These are phyloP conservation scores for Chelonia mydas DNA, from an alignment of 2,797 vertebrate species.

Conservation along the genomic window DNA sequence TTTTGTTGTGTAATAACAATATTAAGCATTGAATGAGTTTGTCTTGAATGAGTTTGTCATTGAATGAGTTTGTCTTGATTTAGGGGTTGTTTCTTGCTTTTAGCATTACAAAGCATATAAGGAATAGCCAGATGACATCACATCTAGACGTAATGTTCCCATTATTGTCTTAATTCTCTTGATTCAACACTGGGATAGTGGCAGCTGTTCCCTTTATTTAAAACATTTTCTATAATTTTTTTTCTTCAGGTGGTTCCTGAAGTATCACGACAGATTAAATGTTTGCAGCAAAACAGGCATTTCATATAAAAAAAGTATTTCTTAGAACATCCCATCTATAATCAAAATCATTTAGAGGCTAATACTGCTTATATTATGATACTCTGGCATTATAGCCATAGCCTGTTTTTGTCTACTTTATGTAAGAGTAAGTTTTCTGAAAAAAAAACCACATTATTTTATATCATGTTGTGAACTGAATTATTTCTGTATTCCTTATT, in stretches of 20 bases:
- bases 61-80: background rate
- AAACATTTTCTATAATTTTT: background rate
- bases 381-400: background rate
- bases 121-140: background rate
- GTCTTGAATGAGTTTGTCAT: background rate
- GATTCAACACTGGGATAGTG: background rate
- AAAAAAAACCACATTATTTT: background rate
- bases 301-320: background rate
- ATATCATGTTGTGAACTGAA: no score
- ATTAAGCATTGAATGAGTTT: background rate
- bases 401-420: background rate
- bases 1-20: background rate
- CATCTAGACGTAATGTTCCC: background rate
- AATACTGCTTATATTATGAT: background rate
- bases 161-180: background rate
- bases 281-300: background rate
- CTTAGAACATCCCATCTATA: accelerated
- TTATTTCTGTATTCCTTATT: no score
- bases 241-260: background rate
- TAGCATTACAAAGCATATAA: background rate
- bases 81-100: background rate
- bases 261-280: background rate
- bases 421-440: background rate
- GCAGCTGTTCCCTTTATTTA: background rate
- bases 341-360: background rate